Percentiles rank a stretch among this genome's conserved stretches.
Evolutionary conservation across 2,113 vertebrate species (phyloP).

Genomic region (Fregata magnificens): DNA sequence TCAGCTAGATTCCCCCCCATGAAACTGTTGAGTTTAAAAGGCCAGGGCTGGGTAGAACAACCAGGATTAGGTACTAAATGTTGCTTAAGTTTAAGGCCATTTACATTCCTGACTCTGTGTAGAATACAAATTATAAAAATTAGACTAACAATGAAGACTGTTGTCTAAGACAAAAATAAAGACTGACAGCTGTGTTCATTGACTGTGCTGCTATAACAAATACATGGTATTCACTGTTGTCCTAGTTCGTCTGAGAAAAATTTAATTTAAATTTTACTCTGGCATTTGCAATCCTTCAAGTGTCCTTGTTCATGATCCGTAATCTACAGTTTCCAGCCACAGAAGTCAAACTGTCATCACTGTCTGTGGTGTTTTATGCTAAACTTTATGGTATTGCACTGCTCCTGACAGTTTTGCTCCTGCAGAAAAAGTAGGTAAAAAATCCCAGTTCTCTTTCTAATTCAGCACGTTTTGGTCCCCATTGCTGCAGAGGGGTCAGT

Average conservation of each 20-base stretch:
- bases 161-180: neutral
- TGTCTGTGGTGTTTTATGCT: neutral
- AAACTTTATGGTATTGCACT: neutral
- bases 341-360: neutral
- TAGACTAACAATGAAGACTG: neutral
- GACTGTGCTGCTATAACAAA: neutral
- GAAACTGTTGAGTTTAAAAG: neutral
- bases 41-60: neutral
- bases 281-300: neutral
- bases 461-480: neutral
- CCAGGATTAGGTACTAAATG: neutral
- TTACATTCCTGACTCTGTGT: neutral
- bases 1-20: neutral
- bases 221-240: too few relatives aligned
- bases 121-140: constrained; percentile 17
- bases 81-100: neutral
- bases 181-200: neutral
- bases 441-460: neutral
- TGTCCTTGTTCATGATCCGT: neutral
- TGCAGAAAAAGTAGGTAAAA: neutral
- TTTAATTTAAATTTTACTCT: neutral
- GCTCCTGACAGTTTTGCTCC: neutral
- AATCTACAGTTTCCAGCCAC: neutral
- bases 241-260: neutral
- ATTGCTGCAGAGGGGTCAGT: neutral